phyloP scores from a whole-genome alignment of 2,888 invertebrate genomes.

The Pelosia muscerda region DNA sequence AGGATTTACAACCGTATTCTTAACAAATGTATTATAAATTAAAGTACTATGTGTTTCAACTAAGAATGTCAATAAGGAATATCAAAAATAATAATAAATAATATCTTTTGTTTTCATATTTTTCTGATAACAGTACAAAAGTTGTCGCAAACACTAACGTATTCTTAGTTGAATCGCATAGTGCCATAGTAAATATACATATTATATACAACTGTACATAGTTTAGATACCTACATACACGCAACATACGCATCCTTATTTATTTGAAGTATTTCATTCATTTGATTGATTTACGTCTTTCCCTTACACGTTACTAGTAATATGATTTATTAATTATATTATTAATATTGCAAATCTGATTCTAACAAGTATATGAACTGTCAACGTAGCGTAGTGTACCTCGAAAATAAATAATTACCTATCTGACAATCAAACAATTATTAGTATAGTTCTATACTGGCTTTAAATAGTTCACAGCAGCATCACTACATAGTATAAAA shows the following conservation, averaged over 20 bases:
- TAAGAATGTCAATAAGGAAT: neutral
- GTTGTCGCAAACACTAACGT: neutral
- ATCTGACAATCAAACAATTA: neutral
- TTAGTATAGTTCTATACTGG: neutral
- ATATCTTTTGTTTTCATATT: neutral
- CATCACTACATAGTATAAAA: too few species aligned
- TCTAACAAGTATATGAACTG: neutral
- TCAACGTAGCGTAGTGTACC: neutral
- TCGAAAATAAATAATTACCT: neutral
- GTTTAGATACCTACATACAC: neutral
- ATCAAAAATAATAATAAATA: neutral
- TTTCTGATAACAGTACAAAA: neutral
- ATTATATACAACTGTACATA: too few species aligned
- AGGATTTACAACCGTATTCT: neutral
- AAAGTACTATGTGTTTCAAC: neutral
- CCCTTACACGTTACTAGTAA: too few species aligned
- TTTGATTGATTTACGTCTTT: too few species aligned
- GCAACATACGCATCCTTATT: neutral
- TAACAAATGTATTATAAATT: neutral
- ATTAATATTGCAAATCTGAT: neutral
- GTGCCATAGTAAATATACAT: too few species aligned
- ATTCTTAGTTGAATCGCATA: conserved; percentile 4
- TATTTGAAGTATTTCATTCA: neutral
- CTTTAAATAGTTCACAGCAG: neutral
- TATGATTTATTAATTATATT: too few species aligned